Base-by-base conservation (phyloP, 2,113 vertebrate species). In the Apus apus region DNA sequence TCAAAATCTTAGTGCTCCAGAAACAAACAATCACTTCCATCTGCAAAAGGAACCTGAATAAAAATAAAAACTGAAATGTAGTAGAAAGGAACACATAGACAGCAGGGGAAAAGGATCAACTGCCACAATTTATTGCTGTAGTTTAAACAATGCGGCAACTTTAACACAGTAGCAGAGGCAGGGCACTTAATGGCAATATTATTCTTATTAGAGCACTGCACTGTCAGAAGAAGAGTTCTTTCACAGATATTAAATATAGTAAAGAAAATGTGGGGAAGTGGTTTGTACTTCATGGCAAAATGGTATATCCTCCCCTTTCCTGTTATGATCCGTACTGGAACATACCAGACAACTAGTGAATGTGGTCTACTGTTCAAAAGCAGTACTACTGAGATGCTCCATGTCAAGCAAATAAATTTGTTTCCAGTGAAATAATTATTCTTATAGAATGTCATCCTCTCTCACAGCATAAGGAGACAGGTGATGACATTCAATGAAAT, bases 391-490 rank as follows among this genome's bases (percentile, higher is more conserved):
- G 89, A 94, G 93, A 94, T 82, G 60, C 64, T 93, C 80, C 61
- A 87, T 57, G 38, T 86, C 93, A 97, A 95, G 96, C 91, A 97
- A 96, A 97, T 97, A 96, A 94, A 97, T 97, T 93, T 96, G 70
- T 95, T 97, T 97, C 90, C 84, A 96, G 83, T 81, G 70, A 95
- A 97, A 96, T 97, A 96, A 97, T 96, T 94, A 96, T 96, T 98
- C 96, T 97, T 97, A 95, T 75, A 56, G 9, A 93, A 96, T 96
- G 90, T 97, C 96, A 96, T 89, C 65, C 21, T 70, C 74, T 96
- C 73, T 96, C 75, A 45, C 57, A 61, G 88, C 79, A 94, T 80
- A 94, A 94, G 94, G 61, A 97, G 89, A 96, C 95, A 98, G 96
- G 96, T 96, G 95, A 96, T 97, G 96, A 96, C 95, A 96, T 93